A percentile compares a stretch with the other conserved stretches of the same genome.
Evolutionary conservation across 2,113 vertebrate species (phyloP).

Genomic region (Nibea albiflora): DNA sequence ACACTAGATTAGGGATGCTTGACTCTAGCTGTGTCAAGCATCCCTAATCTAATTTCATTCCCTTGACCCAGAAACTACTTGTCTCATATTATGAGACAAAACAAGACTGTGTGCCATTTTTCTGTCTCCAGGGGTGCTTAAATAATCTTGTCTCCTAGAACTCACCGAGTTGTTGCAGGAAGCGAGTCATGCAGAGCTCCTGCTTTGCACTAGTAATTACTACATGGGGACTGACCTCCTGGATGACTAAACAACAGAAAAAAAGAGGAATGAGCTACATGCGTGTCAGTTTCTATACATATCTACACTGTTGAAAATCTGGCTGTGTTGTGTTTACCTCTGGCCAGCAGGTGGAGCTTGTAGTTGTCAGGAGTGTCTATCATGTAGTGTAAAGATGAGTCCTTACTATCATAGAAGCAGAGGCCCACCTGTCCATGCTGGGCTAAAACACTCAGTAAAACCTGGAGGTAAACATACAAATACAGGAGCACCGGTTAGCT

Average conservation of each 20-base stretch:
- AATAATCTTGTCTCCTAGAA: constrained; percentile 9
- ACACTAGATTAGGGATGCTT: background rate
- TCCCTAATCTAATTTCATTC: constrained; percentile 39
- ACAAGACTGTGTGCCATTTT: constrained; percentile 28
- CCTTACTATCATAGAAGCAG: constrained; percentile 91
- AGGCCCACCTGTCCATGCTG: constrained; percentile 88
- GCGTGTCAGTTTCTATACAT: background rate
- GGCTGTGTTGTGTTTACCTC: constrained; percentile 78
- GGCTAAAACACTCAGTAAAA: constrained; percentile 89
- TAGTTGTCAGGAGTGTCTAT: constrained; percentile 87
- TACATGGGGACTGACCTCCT: constrained; percentile 88
- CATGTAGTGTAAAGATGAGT: constrained; percentile 91
- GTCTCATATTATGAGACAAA: constrained; percentile 32
- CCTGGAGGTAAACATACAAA: constrained; percentile 67
- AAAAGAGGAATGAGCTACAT: background rate
- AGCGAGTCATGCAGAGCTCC: constrained; percentile 87
- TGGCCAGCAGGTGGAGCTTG: constrained; percentile 88
- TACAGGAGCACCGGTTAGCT: too few species aligned
- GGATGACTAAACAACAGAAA: constrained; percentile 82
- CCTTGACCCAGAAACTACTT: constrained; percentile 61
- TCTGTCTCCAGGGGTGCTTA: background rate
- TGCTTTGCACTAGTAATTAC: constrained; percentile 95
- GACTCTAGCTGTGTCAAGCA: constrained; percentile 14
- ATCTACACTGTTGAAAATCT: background rate
- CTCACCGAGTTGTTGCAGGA: constrained; percentile 86